Conservation (phyloP, 1,140 invertebrate species). For the Drosophila kikkawai region DNA sequence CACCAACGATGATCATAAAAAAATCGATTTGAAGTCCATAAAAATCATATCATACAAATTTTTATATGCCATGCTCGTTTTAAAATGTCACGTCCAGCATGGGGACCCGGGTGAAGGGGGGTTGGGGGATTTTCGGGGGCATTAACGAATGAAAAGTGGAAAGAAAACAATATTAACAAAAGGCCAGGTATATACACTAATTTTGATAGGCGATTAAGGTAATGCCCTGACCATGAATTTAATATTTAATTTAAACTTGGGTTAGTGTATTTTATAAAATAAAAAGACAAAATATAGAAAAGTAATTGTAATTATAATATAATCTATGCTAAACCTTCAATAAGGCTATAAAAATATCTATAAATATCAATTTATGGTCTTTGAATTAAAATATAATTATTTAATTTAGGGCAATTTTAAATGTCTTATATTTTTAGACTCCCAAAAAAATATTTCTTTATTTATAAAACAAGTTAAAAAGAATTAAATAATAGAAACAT, state of each 20-base stretch:
- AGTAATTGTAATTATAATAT: background rate
- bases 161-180: slow-evolving; percentile 29
- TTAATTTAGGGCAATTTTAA: too few relatives aligned
- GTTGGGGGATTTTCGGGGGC: background rate
- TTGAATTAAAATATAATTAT: too few relatives aligned
- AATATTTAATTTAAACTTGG: background rate
- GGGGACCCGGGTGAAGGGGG: background rate
- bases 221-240: background rate
- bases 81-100: slow-evolving; percentile 31
- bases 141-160: slow-evolving; percentile 15
- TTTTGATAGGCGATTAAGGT: background rate
- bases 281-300: background rate
- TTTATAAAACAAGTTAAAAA: too few relatives aligned
- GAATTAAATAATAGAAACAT: too few relatives aligned
- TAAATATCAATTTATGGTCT: background rate
- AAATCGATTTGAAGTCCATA: slow-evolving; percentile 82
- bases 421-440: too few relatives aligned
- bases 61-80: slow-evolving; percentile 67
- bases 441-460: too few relatives aligned
- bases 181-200: background rate
- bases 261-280: too few relatives aligned
- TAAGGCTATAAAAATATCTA: too few relatives aligned
- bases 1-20: slow-evolving; percentile 74
- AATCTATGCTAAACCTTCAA: background rate
- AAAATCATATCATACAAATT: slow-evolving; percentile 83